phyloP scores from a whole-genome alignment of 1,140 invertebrate genomes.

The Helicoverpa armigera region DNA sequence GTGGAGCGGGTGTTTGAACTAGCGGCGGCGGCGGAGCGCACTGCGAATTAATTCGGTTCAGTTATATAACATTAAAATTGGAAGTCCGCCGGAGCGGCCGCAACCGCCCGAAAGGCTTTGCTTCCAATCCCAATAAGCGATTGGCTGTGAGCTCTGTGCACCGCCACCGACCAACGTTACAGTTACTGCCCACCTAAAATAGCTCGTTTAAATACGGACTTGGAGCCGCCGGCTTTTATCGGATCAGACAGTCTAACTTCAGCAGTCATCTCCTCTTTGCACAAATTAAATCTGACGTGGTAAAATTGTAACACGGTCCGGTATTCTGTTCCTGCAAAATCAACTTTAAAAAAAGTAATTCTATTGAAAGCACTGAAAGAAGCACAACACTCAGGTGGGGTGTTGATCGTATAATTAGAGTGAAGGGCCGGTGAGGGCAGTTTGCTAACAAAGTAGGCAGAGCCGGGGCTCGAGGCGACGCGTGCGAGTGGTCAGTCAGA shows the following conservation, averaged over 20 bases:
- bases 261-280: constrained; percentile 12
- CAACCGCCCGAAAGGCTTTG: constrained; percentile 61
- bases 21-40: constrained; percentile 50
- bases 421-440: constrained; percentile 52
- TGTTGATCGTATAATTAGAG: constrained; percentile 73
- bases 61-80: constrained; percentile 77
- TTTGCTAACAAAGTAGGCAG: constrained; percentile 35
- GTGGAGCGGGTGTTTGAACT: constrained; percentile 61
- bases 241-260: constrained; percentile 70
- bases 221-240: constrained; percentile 67
- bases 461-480: constrained; percentile 1
- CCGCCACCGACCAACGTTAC: constrained; percentile 44
- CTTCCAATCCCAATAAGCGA: constrained; percentile 73
- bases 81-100: constrained; percentile 56
- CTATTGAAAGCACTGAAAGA: background rate
- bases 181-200: constrained; percentile 61
- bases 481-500: constrained; percentile 28
- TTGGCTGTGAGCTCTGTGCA: constrained; percentile 58
- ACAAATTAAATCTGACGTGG: constrained; percentile 23
- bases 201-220: constrained; percentile 67
- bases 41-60: constrained; percentile 67
- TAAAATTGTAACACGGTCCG: constrained; percentile 13
- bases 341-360: background rate
- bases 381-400: background rate
- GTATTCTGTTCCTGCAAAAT: background rate